Evolutionary conservation across 2,797 vertebrate species (phyloP), one percentile per base, ranked within the genome.

Genomic region (Vespertilio murinus): DNA sequence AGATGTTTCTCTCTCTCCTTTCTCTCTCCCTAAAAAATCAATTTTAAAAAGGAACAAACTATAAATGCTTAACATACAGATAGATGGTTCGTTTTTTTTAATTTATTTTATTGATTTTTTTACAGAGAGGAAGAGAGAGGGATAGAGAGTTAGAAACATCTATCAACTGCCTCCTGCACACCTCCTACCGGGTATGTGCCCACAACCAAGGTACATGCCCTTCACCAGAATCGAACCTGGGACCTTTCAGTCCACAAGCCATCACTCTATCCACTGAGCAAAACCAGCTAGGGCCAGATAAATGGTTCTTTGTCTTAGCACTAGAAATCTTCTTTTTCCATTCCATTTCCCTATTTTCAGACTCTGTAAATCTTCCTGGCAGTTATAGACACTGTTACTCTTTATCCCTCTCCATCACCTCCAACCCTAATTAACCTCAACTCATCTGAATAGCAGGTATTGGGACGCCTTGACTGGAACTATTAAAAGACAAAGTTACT

Each of bases 261-360:
- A 8, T 23, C 8, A 8, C 20, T 54, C 52, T 54, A 54, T 54
- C 52, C 52, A 54, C 52, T 54, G 8, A 20, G 49, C 20, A 9
- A 54, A 54, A 54, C 52, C 52, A 54, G 52, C 52, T 23, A 54
- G 22, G 52, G 52, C 52, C 16, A 89, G 23, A 94, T 38, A 91
- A 23, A 87, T 25, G 28, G 45, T 74, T 83, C 73, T 74, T 67
- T 78, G 79, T 82, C 49, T 84, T 78, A 83, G 2, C 59, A 82
- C 59, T 67, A 49, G 20, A 86, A 96, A 82, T 74, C 22, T 78
- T 82, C 54, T 81, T 77, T 77, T 85, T 93, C 78, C 45, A 92
- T 52, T 77, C 71, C 16, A 54, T 47, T 82, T 82, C 52, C 42
- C 35, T 82, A 47, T 94, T 61, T 70, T 91, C 79, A 73, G 33